These are phyloP conservation scores for Phocoena phocoena DNA, from an alignment of 2,113 vertebrate genomes.

Conservation along the genomic window DNA sequence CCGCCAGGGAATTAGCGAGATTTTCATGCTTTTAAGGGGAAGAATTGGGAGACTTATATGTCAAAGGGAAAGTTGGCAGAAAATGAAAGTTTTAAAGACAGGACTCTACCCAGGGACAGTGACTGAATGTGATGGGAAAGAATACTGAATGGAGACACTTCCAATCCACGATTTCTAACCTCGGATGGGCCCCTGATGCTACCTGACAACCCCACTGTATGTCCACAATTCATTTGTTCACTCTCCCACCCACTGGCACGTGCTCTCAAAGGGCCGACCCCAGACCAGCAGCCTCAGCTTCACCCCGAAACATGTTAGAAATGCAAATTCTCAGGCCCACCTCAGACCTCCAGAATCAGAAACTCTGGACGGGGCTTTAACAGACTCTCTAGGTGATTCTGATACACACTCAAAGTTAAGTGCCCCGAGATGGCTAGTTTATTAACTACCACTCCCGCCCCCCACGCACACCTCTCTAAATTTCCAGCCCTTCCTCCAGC, in stretches of 20 bases:
- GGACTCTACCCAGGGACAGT: not conserved
- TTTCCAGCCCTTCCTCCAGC: not conserved
- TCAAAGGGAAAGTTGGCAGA: not conserved
- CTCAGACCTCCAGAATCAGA: not conserved
- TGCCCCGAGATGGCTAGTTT: not conserved
- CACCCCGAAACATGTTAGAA: not conserved
- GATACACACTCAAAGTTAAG: not conserved
- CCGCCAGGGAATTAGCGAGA: not conserved
- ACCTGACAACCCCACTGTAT: not conserved
- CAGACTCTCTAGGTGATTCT: not conserved
- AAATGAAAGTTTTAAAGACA: not conserved
- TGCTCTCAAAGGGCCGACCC: not conserved
- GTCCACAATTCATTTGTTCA: not conserved
- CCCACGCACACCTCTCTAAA: not conserved
- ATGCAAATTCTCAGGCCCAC: not conserved
- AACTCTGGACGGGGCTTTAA: not conserved
- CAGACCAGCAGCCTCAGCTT: not conserved
- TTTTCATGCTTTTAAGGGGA: not conserved
- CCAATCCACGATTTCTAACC: not conserved
- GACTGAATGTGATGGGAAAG: not conserved
- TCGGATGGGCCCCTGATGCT: not conserved
- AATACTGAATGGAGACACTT: not conserved
- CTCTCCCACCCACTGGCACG: not conserved
- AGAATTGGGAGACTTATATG: not conserved
- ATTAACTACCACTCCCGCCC: not conserved